phyloP scores from a whole-genome alignment of 2,888 invertebrate genomes.

The Harmothoe impar region DNA sequence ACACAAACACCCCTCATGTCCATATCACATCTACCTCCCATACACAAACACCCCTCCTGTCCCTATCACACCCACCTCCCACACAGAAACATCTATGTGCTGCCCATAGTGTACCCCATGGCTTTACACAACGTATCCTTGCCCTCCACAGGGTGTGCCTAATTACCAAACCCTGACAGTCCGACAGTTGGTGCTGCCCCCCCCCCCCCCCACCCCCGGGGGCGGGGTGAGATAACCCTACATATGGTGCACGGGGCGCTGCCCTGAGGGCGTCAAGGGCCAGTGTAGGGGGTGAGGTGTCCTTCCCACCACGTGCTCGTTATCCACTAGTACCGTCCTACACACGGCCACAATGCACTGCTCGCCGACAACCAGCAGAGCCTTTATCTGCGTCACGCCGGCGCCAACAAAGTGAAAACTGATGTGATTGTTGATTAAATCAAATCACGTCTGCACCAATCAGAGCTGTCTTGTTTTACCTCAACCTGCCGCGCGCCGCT shows the following conservation, averaged over 20 bases:
- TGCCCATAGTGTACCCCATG: slow-evolving; percentile 1
- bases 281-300: neutral
- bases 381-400: slow-evolving; percentile 33
- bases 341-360: slow-evolving; percentile 5
- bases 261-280: slow-evolving; percentile 23
- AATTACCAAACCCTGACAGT: slow-evolving; percentile 2
- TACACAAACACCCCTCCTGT: no score
- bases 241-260: slow-evolving; percentile 17
- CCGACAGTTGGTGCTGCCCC: slow-evolving; percentile 11
- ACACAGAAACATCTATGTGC: no score
- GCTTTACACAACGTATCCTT: neutral
- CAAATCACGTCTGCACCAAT: slow-evolving; percentile 38
- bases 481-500: neutral
- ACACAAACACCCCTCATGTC: no score
- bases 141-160: neutral
- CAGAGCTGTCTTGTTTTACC: neutral
- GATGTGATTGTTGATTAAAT: slow-evolving; percentile 57
- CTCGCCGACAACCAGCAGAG: neutral
- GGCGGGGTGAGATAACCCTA: slow-evolving; percentile 43
- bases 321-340: slow-evolving; percentile 34
- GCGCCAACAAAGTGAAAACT: slow-evolving; percentile 18
- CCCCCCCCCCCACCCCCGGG: neutral
- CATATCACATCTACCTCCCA: no score
- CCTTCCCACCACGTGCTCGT: neutral
- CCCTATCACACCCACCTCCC: no score